A percentile compares a stretch with the other conserved stretches of the same genome.
phyloP scores from a whole-genome alignment of 2,888 invertebrate species.

The Spodoptera picta region DNA sequence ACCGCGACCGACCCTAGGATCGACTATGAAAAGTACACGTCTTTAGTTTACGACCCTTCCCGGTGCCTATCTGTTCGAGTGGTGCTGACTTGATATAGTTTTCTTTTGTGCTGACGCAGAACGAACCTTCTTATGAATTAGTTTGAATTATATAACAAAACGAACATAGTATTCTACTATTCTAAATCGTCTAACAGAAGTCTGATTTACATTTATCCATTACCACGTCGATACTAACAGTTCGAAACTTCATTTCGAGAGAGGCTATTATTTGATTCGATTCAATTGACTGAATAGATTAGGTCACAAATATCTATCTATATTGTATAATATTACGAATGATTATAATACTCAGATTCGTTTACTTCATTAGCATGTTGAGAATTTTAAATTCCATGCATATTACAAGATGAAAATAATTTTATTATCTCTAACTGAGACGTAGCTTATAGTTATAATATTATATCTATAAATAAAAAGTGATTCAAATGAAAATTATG shows the following conservation, averaged over 20 bases:
- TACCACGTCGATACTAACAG: slow-evolving; percentile 64
- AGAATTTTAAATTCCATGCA: slow-evolving; percentile 63
- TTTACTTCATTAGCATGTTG: slow-evolving; percentile 59
- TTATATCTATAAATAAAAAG: slow-evolving; percentile 57
- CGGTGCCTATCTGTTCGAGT: slow-evolving; percentile 63
- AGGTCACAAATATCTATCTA: slow-evolving; percentile 83
- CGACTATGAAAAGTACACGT: slow-evolving; percentile 46
- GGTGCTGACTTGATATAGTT: slow-evolving; percentile 67
- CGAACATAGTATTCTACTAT: slow-evolving; percentile 57
- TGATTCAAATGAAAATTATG: slow-evolving; percentile 59
- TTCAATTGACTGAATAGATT: slow-evolving; percentile 88
- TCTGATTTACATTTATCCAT: slow-evolving; percentile 64
- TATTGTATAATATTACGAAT: slow-evolving; percentile 73
- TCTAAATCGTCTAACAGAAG: slow-evolving; percentile 58
- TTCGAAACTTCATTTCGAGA: slow-evolving; percentile 77
- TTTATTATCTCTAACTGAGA: slow-evolving; percentile 61
- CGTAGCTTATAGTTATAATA: slow-evolving; percentile 63
- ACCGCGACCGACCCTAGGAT: slow-evolving; percentile 35
- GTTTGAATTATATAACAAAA: slow-evolving; percentile 52
- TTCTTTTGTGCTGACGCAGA: slow-evolving; percentile 63
- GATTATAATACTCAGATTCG: slow-evolving; percentile 78
- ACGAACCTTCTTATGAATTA: slow-evolving; percentile 57
- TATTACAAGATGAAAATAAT: slow-evolving; percentile 54
- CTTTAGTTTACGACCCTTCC: slow-evolving; percentile 53
- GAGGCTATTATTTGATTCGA: slow-evolving; percentile 87